Evolutionary conservation across 2,797 vertebrate genomes (phyloP), one percentile per base, ranked within the genome.

Genomic region (Coccyzus lansbergi): DNA sequence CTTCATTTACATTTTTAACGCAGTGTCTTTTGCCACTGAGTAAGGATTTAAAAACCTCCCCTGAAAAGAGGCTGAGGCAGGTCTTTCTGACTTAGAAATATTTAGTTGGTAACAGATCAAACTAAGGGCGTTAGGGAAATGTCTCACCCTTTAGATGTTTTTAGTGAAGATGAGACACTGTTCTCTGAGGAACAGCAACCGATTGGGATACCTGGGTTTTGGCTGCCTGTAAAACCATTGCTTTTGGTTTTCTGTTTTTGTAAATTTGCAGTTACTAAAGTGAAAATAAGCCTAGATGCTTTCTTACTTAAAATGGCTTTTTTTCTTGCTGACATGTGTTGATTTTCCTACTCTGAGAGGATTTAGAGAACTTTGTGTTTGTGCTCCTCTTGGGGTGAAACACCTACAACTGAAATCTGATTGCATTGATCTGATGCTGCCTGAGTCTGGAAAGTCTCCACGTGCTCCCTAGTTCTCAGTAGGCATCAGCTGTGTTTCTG

Each of bases 1-100:
- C 93, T 95, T 96, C 1, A 95, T 95, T 94, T 97, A 92, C 89
- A 75, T 93, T 95, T 97, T 96, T 91, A 92, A 86, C 91, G 71
- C 86, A 86, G 69, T 95, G 69, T 60, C 55, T 94, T 89, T 86
- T 95, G 72, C 91, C 82, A 74, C 59, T 68, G 64, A 95, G 75
- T 83, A 96, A 93, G 70, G 93, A 70, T 94, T 94, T 86, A 62
- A 74, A 91, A 95, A 36, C 36, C 40, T 79, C 19, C 59, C n/a
- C 25, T 86, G 72, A 90, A 88, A 94, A 93, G 70, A 77, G 42
- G 46, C 40, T 81, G 75, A 90, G 59, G 58, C 29, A 83, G 64
- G 29, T 88, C 91, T 79, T 92, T 94, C 6, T 74, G 95, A 95
- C 63, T 94, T 68, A 82, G 79, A 95, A 94, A 70, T 38, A 38